Conservation (phyloP, 2,888 invertebrate genomes). For the Piscicola geometra region DNA sequence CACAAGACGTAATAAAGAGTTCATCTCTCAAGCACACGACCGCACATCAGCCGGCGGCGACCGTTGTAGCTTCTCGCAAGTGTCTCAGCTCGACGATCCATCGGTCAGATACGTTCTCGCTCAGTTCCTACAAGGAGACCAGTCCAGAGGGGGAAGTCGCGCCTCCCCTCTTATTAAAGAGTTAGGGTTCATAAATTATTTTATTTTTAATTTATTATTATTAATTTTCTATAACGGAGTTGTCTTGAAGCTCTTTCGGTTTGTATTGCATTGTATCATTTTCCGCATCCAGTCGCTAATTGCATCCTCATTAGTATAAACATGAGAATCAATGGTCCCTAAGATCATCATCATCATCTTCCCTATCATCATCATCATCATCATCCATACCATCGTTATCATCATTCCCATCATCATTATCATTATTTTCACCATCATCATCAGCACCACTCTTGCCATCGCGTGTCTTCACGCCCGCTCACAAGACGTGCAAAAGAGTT, state of each 20-base stretch:
- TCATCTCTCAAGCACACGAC: neutral
- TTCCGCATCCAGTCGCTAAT: too few species aligned
- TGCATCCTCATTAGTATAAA: too few species aligned
- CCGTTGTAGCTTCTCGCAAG: neutral
- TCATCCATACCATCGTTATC: neutral
- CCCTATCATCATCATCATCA: neutral
- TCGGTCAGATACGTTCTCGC: slow-evolving; percentile 31
- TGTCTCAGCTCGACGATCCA: neutral
- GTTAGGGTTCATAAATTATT: too few species aligned
- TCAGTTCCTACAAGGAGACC: slow-evolving; percentile 41
- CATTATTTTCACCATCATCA: neutral
- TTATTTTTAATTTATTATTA: too few species aligned
- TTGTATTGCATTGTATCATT: too few species aligned
- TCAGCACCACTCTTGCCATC: neutral
- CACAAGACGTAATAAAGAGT: neutral
- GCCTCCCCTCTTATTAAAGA: too few species aligned
- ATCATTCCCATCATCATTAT: slow-evolving; percentile 14
- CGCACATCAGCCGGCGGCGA: neutral
- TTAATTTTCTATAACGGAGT: too few species aligned
- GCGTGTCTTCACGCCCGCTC: too few species aligned
- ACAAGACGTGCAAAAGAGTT: neutral
- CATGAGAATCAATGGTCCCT: neutral
- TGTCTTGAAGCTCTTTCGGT: too few species aligned
- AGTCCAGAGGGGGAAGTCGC: slow-evolving; percentile 38
- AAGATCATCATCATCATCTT: slow-evolving; percentile 6